Base-by-base conservation (phyloP, 2,888 invertebrate species). In the Ormyrus rosae region DNA sequence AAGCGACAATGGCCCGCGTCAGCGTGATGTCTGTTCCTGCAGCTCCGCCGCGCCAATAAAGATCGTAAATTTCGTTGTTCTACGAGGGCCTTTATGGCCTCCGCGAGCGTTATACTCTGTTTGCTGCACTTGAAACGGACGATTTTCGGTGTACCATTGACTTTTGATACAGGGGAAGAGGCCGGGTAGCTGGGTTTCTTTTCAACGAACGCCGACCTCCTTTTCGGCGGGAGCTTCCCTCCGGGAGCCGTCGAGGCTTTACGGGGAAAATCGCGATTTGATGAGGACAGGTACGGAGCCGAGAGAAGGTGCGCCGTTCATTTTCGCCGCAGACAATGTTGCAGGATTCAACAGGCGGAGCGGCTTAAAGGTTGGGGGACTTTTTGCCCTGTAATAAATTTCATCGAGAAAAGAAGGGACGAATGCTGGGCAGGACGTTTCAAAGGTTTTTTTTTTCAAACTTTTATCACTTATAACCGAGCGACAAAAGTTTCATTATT, bases 211-310 rank as follows among this genome's bases (percentile, higher is more conserved):
- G n/a, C 7, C 68, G 11, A 4, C 34, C 53, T 45, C 34, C 55
- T 67, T 48, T 13, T 56, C 8, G 11, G 19, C 45, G 10, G 5
- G 48, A 13, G 13, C 13, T n/a, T 64, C 48, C 9, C 13, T 63
- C 13, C 2, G 8, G 45, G n/a, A 8, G 4, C n/a, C 9, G 11
- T 7, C 6, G 58, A 13, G 50, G 6, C 6, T 55, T 46, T 60
- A n/a, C 13, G 67, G 7, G 48, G 60, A 56, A 56, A 80, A 80
- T 75, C 55, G 75, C 65, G 60, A 70, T 75, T 80, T 56, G 65
- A 75, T 71, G 80, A 80, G 71, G 61, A 70, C 80, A 80, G 75
- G 80, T 80, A 34, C 34, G 34, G 34, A 34, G 34, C 34, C 34
- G 34, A 34, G 34, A 34, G 34, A 34, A 34, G 34, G 34, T 34